Evolutionary conservation across 2,797 vertebrate species (phyloP).

Genomic region (Propithecus perrieri): DNA sequence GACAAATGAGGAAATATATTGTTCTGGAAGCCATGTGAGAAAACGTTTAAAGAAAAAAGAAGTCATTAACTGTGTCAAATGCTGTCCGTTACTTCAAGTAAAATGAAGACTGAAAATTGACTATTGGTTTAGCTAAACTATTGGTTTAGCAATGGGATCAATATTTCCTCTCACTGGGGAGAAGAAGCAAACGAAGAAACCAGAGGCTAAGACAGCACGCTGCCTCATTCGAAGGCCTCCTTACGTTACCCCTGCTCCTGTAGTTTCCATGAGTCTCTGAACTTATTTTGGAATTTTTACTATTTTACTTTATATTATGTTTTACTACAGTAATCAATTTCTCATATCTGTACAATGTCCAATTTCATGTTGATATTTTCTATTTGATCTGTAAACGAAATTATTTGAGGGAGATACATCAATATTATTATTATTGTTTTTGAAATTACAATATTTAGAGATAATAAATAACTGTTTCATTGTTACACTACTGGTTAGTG

Average conservation of each 20-base stretch:
- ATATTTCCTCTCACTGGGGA: background rate
- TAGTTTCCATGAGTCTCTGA: background rate
- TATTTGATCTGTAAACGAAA: background rate
- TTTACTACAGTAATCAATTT: background rate
- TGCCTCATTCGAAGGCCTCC: background rate
- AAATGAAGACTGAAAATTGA: conserved; percentile 15
- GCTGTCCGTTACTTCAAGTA: background rate
- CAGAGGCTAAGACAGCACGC: background rate
- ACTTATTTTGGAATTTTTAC: conserved; percentile 4
- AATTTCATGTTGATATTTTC: background rate
- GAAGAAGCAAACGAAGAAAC: background rate
- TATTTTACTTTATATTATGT: background rate
- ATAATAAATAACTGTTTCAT: background rate
- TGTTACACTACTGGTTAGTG: background rate
- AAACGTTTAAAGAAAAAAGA: background rate
- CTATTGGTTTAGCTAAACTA: background rate
- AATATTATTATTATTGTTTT: background rate
- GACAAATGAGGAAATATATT: background rate
- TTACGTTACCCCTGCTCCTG: background rate
- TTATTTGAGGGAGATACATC: background rate
- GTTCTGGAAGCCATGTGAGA: background rate
- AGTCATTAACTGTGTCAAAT: background rate
- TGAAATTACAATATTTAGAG: background rate
- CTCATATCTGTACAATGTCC: background rate
- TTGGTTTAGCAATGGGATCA: background rate